Evolutionary conservation across 2,113 vertebrate species (phyloP).

Genomic region (Melanerpes aurifrons): DNA sequence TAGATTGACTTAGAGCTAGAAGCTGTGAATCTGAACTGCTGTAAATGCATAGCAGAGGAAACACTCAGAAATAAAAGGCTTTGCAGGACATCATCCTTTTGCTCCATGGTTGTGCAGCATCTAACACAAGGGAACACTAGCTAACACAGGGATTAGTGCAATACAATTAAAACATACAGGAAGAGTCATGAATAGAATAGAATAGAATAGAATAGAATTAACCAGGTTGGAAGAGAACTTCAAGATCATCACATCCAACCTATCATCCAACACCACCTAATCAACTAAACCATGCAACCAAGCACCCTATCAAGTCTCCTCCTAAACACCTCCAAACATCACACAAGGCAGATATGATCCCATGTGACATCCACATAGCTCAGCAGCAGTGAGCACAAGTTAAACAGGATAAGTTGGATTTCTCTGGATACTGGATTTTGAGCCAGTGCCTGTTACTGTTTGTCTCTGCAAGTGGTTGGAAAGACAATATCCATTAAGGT

Average conservation of each 20-base stretch:
- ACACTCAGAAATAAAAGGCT: neutral
- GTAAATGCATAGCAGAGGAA: neutral
- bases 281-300: too few relatives aligned
- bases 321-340: neutral
- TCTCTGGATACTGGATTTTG: neutral
- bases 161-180: neutral
- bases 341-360: neutral
- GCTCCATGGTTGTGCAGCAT: neutral
- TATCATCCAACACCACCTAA: too few relatives aligned
- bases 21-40: neutral
- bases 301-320: too few relatives aligned
- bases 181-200: neutral
- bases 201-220: too few relatives aligned
- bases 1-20: neutral
- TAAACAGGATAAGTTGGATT: neutral
- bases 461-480: neutral
- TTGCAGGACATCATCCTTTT: neutral
- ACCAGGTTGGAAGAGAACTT: too few relatives aligned
- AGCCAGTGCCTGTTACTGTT: neutral
- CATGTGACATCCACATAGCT: accelerated
- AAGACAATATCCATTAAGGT: neutral
- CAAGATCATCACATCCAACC: too few relatives aligned
- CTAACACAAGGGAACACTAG: neutral
- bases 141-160: neutral
- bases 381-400: neutral